Conservation (phyloP, 1,140 invertebrate genomes). For the Bombus pyrosoma region DNA sequence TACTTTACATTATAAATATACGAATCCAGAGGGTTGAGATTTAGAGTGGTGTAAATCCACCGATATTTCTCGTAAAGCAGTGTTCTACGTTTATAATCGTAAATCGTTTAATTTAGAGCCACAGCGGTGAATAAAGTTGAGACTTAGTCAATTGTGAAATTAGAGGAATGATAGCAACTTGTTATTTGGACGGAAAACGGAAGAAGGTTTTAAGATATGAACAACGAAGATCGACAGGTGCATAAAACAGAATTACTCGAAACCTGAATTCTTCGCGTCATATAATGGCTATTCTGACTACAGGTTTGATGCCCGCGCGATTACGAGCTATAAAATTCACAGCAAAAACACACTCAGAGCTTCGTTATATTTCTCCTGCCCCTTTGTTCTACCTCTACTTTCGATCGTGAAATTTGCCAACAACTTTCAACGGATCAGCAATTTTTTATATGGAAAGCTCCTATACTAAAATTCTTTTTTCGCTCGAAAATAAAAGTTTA, state of each 20-base stretch:
- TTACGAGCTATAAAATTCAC: slow-evolving; percentile 72
- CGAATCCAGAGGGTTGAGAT: too few relatives aligned
- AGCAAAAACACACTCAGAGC: slow-evolving; percentile 48
- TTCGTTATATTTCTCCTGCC: neutral
- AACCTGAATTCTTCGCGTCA: slow-evolving; percentile 69
- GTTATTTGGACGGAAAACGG: too few relatives aligned
- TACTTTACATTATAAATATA: too few relatives aligned
- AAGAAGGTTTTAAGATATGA: too few relatives aligned
- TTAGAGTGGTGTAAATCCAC: too few relatives aligned
- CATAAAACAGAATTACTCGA: slow-evolving; percentile 53
- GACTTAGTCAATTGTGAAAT: too few relatives aligned
- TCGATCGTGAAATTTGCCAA: neutral
- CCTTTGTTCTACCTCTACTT: neutral
- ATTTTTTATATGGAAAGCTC: neutral
- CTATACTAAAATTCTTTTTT: neutral
- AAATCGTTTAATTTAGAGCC: too few relatives aligned
- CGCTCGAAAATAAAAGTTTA: neutral
- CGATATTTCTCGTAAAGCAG: too few relatives aligned
- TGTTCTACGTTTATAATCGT: too few relatives aligned
- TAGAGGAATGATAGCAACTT: too few relatives aligned
- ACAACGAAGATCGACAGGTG: neutral
- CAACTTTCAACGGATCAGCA: neutral
- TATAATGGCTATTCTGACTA: slow-evolving; percentile 66
- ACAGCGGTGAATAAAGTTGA: too few relatives aligned
- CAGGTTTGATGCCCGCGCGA: slow-evolving; percentile 63